Percentiles rank a stretch among this genome's conserved stretches.
phyloP scores from a whole-genome alignment of 2,797 vertebrate genomes.

The Cryptoprocta ferox region DNA sequence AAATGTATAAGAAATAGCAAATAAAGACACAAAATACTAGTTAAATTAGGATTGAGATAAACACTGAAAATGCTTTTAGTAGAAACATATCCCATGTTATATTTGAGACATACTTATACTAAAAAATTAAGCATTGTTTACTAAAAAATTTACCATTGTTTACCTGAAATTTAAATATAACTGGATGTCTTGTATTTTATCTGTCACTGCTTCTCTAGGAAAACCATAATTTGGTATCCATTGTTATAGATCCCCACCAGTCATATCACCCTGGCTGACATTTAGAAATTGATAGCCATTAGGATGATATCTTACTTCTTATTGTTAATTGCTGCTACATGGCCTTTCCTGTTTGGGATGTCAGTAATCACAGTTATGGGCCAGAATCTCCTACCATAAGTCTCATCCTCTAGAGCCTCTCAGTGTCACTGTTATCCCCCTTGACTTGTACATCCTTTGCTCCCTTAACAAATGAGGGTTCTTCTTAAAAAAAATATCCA shows the following conservation, averaged over 20 bases:
- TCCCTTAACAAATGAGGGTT: not conserved
- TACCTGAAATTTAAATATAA: slow-evolving; percentile 30
- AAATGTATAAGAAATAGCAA: not conserved
- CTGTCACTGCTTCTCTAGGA: not conserved
- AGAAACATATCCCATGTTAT: not conserved
- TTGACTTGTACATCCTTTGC: not conserved
- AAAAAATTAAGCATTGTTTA: not conserved
- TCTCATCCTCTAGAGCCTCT: not conserved
- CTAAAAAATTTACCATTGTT: not conserved
- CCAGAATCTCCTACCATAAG: not conserved
- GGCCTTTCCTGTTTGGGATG: not conserved
- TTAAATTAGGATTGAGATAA: slow-evolving; percentile 28
- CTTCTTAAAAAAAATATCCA: not conserved
- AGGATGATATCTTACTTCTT: not conserved
- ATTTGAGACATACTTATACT: not conserved
- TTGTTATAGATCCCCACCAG: not conserved
- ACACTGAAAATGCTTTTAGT: not conserved
- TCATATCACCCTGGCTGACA: not conserved
- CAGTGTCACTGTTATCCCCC: not conserved
- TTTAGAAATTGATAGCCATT: not conserved
- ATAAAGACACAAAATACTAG: not conserved
- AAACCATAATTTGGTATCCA: not conserved
- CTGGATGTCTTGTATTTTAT: not conserved
- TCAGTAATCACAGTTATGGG: not conserved
- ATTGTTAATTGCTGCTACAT: not conserved